Evolutionary conservation across 2,797 vertebrate genomes (phyloP), one percentile per base, ranked within the genome.

Genomic region (Rhynchonycteris naso): DNA sequence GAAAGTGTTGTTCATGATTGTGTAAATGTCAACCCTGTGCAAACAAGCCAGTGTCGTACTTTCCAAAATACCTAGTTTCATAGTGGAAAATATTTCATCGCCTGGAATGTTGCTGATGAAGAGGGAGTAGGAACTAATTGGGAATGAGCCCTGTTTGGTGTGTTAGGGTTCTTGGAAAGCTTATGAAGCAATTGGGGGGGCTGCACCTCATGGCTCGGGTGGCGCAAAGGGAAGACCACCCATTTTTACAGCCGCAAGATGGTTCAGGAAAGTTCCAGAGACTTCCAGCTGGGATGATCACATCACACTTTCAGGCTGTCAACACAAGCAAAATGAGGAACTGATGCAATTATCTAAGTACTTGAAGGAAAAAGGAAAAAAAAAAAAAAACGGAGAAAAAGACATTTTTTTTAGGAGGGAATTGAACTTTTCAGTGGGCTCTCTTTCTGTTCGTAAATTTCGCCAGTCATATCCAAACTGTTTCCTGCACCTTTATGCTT

Each of bases 1-100:
- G 85, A 92, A 95, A 93, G 66, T 80, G 68, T 79, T 95, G 95
- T 89, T 94, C 71, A 30, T 52, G 92, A 80, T 83, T 92, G 65
- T 93, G 50, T 82, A 83, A 88, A 88, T 81, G 90, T 90, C 95
- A 96, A 47, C 90, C 82, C 50, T 83, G 74, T 18, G 78, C 88
- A 94, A 97, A 96, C 65, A 93, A 92, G 66, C 43, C 21, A 61
- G 74, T 38, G 71, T 15, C 75, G 72, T 30, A 24, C 74, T 89
- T 96, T 87, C 90, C 72, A 93, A 93, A 86, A 93, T 71, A 90
- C 47, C 65, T 92, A 38, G 43, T 52, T 75, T 91, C 54, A 1
- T 52, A 61, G 72, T 66, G 84, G 84, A 72, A 94, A 92, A 85
- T 66, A 82, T 19, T 79, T 47, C 14, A 4, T 33, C 54, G 69